These are phyloP conservation scores for Hydriomena furcata DNA, from an alignment of 2,888 invertebrate species.

Conservation along the genomic window DNA sequence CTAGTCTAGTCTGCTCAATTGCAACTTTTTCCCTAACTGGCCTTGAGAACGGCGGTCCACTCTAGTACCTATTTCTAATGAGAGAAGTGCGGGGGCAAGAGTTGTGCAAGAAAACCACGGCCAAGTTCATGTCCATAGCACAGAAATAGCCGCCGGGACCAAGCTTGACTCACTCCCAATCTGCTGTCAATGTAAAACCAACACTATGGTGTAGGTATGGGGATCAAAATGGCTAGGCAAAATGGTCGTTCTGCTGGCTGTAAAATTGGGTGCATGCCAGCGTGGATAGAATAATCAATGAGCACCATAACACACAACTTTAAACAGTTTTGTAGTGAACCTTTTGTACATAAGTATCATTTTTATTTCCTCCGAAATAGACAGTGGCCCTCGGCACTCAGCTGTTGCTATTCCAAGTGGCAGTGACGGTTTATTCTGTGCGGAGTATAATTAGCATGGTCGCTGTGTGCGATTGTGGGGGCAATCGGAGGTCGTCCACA, in stretches of 20 bases:
- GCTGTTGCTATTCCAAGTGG: background rate
- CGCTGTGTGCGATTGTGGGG: slow-evolving; percentile 21
- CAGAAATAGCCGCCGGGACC: slow-evolving; percentile 40
- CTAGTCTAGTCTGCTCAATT: too few species aligned
- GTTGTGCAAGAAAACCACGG: slow-evolving; percentile 32
- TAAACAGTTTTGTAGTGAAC: background rate
- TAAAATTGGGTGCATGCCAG: slow-evolving; percentile 7
- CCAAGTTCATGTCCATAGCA: slow-evolving; percentile 54
- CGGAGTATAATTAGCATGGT: slow-evolving; percentile 28
- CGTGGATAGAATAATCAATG: background rate
- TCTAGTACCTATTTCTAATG: background rate
- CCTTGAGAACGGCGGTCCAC: background rate
- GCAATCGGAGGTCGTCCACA: slow-evolving; percentile 15
- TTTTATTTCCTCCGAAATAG: background rate
- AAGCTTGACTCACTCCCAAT: slow-evolving; percentile 7
- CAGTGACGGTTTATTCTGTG: background rate
- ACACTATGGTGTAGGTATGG: background rate
- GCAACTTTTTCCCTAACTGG: too few species aligned
- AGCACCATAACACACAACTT: background rate
- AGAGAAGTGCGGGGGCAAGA: background rate
- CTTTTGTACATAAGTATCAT: background rate
- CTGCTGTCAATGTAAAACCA: background rate
- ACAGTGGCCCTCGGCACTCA: slow-evolving; percentile 13
- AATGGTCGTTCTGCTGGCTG: background rate
- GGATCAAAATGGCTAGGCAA: background rate